Evolutionary conservation across 1,140 invertebrate genomes (phyloP), one percentile per base, ranked within the genome.

Genomic region (Artemia franciscana): DNA sequence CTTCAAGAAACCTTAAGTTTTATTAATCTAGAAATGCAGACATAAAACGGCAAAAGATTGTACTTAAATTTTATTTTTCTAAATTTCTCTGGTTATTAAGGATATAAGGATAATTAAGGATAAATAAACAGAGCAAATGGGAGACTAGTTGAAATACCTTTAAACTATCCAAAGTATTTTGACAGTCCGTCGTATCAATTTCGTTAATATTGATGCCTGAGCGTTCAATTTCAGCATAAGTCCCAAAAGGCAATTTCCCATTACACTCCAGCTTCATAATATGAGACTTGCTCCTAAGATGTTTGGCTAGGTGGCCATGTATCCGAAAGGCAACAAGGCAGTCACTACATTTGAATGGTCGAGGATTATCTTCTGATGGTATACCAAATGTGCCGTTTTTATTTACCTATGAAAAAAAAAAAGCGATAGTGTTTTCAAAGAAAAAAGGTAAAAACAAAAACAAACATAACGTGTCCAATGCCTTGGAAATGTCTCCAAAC

Each of bases 321-420:
- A 95, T 95, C 65, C 92, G 80, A 72, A 98, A 98, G 1, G 90
- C 91, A 64, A 92, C 87, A 71, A 91, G 91, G 73, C 94, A 98
- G 69, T 95, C 90, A 5, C 81, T 83, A 76, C 93, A 97, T 69
- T 91, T 90, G 69, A 92, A 95, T 4, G 91, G 90, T 58, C 91
- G 78, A 15, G 91, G 91, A 76, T 95, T 93, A 61, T 85, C 85
- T 0, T 84, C 82, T 0, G 84, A 88, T 0, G 85, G 83, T 5
- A 84, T 81, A 1, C 86, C 85, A 71, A 88, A 88, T 2, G 85
- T 87, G 4, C 84, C 84, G 30, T 85, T 89, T 84, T 88, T 88
- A 67, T 82, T 80, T 15, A 81, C 77, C 76, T 78, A 58, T 21
- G 23, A 12, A 60, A 28, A 64, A 51, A 51, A 18, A 12, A 18